Evolutionary conservation across 2,797 vertebrate genomes (phyloP), one percentile per base, ranked within the genome.

Genomic region (Chelon auratus): DNA sequence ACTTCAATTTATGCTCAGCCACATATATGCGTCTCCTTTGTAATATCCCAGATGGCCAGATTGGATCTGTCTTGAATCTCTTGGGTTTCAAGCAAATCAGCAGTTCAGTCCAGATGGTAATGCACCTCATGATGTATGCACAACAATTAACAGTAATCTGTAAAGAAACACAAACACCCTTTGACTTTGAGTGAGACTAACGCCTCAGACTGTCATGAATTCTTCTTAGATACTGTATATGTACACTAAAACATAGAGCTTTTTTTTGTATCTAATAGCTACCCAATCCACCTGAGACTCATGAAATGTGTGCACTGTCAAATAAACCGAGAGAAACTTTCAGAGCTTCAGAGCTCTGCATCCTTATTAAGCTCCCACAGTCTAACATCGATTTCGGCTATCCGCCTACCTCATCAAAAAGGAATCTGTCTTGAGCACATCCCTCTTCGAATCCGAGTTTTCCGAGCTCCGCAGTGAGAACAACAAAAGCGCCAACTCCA

Each of bases 401-500:
- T 77, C 55, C 56, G 54, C 56, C 57, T 30, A 56, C 76, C 67
- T 69, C 70, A 71, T 61, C 36, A 57, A 62, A 75, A 50, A 81
- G 22, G 51, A 77, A 45, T 75, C 37, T 39, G 64, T 62, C 66
- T 66, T 68, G 54, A 72, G 22, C 67, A 71, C 59, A 58, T 78
- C 30, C 62, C 51, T 76, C 39, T 51, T 53, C 20, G 40, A 50
- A 67, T 77, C 61, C 1, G 18, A 70, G 14, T 78, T 83, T 83
- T 85, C 67, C 17, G 12, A 68, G 61, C 24, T 39, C 57, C 56
- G 53, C 62, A 69, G 55, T 51, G 70, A 82, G 68, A 81, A 62
- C 43, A 56, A 65, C 47, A 50, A 51, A 45, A n/a, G 63, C 72
- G 83, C 85, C 88, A 84, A 66, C 68, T 39, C 62, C 51, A 67